Conservation (phyloP, 2,888 invertebrate genomes). For the Theretra japonica region DNA sequence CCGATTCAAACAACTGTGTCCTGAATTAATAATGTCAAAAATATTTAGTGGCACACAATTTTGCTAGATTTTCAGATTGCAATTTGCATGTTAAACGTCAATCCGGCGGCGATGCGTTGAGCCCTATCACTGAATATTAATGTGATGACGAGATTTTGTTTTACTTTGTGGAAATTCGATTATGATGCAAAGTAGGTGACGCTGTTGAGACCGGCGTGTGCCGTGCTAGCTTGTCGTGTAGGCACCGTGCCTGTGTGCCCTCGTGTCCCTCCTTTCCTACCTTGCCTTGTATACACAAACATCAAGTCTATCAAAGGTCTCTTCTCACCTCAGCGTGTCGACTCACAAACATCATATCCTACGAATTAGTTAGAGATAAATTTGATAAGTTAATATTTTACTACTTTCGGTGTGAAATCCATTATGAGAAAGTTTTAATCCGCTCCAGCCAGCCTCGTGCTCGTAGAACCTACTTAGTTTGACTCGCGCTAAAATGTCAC, state of each 20-base stretch:
- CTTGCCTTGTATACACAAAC: background rate
- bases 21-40: slow-evolving; percentile 80
- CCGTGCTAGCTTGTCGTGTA: background rate
- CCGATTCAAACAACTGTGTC: slow-evolving; percentile 78
- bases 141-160: slow-evolving; percentile 81
- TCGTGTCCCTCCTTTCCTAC: background rate
- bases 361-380: slow-evolving; percentile 28
- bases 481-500: slow-evolving; percentile 48
- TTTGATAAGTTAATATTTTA: slow-evolving; percentile 42
- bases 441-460: slow-evolving; percentile 41
- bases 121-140: slow-evolving; percentile 84
- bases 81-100: slow-evolving; percentile 85
- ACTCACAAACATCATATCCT: slow-evolving; percentile 20
- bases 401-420: slow-evolving; percentile 51
- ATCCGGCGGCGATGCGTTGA: slow-evolving; percentile 78
- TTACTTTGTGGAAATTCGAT: slow-evolving; percentile 83
- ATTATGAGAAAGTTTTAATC: slow-evolving; percentile 58
- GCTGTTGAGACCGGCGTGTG: slow-evolving; percentile 43
- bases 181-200: slow-evolving; percentile 82
- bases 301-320: background rate
- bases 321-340: background rate
- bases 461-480: slow-evolving; percentile 46
- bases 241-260: background rate
- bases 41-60: slow-evolving; percentile 82
- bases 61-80: slow-evolving; percentile 82